Base-by-base conservation (phyloP, 2,113 vertebrate species). In the Chaetorhynchus papuensis region DNA sequence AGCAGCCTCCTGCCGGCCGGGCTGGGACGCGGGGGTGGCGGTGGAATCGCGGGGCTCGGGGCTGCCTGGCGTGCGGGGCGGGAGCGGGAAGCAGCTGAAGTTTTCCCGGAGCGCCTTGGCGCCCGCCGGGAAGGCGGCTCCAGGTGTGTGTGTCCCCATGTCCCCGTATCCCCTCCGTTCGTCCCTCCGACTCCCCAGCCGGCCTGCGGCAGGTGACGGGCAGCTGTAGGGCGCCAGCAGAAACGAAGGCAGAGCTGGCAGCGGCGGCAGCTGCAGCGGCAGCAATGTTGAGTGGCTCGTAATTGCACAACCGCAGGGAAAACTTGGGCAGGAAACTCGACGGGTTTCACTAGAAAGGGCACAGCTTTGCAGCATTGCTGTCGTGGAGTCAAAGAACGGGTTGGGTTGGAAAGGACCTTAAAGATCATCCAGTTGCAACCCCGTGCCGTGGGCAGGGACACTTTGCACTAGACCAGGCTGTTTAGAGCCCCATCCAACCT, bases 381-480 rank as follows among this genome's bases (percentile, higher is more conserved):
- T 4, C 41, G 2, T 16, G 5, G 17, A 61, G 35, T 16, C 30
- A 3, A 7, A 23, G 50, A 65, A 9, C 4, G 8, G 12, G 13
- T 23, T 42, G 63, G 11, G 11, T 33, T 41, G 63, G 47, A 54
- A 61, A 4, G 9, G 47, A 35, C 8, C 7, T 31, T 23, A 28
- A 23, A 42, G 54, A 69, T 41, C 8, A 41, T n/a, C 8, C 12
- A 2, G 3, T 64, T 47, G 20, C 41, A 42, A 0, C 7, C 13
- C 49, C 17, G 2, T 45, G 45, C 39, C 13, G 0, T 27, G 16
- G 2, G 3, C 53, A 22, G 30, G 47, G 47, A 35, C 45, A 15
- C 7, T 2, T 75, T n/a, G 1, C 11, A 3, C 30, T n/a, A 13
- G 0, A 2, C 6, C 47, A 19, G 47, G 14, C 3, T 60, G 61